Base-by-base conservation (phyloP, 2,888 invertebrate genomes). In the Junonia oenone region DNA sequence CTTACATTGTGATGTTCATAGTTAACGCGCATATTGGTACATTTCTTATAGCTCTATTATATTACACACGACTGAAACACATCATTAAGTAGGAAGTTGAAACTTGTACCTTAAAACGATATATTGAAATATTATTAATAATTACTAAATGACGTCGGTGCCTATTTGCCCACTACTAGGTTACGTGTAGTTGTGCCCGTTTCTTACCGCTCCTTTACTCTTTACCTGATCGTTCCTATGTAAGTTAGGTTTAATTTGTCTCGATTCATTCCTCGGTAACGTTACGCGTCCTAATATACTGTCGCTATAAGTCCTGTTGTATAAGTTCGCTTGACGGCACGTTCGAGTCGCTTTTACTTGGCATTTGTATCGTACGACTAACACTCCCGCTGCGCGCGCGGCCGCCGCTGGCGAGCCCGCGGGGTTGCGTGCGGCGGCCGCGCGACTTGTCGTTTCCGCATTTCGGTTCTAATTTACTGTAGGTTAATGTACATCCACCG, bases 1-100 rank as follows among this genome's bases (percentile, higher is more conserved):
- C 83, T 86, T 81, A 82, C 84, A 83, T 75, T 86, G 84, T 86
- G 85, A 86, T 87, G 82, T 81, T 85, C 78, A 86, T 87, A 88
- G 81, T 70, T 85, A 78, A 78, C 78, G 73, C 80, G 79, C 79
- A 80, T 76, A 75, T 78, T 74, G 81, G 78, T 83, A 87, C 86
- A 82, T 80, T 77, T 83, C 75, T 82, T 75, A 76, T 83, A 86
- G 83, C 78, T 81, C 78, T 84, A 76, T 77, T 75, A 77, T 75
- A 78, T 76, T 76, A 65, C 63, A 67, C 78, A 75, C 79, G 83
- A 86, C 83, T 86, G 87, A 86, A 60, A 69, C 73, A 68, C 73
- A 76, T 75, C 81, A 78, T 79, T 80, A 76, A 73, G 75, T 86
- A 81, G 78, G 75, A 71, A 75, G 71, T 73, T 72, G 71, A 80